Base-by-base conservation (phyloP, 2,113 vertebrate genomes). In the Ochotona curzoniae region DNA sequence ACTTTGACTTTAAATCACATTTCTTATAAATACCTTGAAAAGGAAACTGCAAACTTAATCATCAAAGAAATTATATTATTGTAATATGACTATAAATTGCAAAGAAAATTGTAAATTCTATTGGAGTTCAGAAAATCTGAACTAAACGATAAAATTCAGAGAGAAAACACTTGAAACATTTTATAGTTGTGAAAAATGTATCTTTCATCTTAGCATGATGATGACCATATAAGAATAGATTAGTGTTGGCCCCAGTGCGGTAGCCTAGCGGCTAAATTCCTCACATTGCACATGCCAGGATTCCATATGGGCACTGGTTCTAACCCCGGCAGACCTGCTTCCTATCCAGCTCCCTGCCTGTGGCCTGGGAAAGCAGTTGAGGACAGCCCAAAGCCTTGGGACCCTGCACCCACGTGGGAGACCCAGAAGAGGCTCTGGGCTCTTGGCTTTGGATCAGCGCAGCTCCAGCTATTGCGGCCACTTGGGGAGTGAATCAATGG, bases 191-290 rank as follows among this genome's bases (percentile, higher is more conserved):
- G 60, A 47, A 71, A 91, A 92, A 89, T 12, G 44, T 89, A 32
- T 94, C 60, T 85, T 94, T 92, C 54, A 83, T 87, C 51, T 79
- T 66, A 87, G 64, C 69, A 51, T n/a, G 66, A 54, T 26, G 5
- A 94, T 74, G 4, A 61, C 0, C 2, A 21, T 70, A 2, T 61
- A 79, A 74, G 51, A 93, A 90, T 23, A 80, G n/a, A 54, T 64
- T 35, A 79, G 9, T 61, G 51, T 26, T 60, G 54, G 54, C 4
- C 14, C 54, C 18, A 18, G 18, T 18, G 13, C 18, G 4, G 54
- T 57, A 18, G 54, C 12, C 18, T 18, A 57, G 54, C 18, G 12
- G 54, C 10, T 57, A 57, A 57, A 57, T 13, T 4, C 54, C 54
- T 18, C 14, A 12, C 54, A 13, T 57, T 44, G 38, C 38, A 18